Conservation (phyloP, 2,113 vertebrate species). For the Pseudopodoces humilis region DNA sequence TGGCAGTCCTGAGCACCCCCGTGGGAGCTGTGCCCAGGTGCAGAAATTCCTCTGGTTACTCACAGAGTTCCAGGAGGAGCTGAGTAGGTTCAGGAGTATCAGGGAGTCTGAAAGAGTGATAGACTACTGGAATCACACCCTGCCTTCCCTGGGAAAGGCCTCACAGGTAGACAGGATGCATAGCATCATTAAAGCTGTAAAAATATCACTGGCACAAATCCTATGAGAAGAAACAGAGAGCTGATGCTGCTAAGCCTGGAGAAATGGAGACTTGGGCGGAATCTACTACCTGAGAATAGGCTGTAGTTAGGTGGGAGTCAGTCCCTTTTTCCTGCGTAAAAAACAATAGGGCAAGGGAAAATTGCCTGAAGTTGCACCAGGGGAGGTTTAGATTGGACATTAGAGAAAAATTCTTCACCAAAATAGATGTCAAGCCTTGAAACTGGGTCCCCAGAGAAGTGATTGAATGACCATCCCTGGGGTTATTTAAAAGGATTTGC, state of each 20-base stretch:
- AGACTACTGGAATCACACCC: neutral
- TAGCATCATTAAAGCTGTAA: neutral
- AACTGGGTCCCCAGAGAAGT: neutral
- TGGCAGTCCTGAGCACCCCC: rapidly evolving
- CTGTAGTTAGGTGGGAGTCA: neutral
- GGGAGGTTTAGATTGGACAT: neutral
- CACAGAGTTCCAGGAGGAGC: neutral
- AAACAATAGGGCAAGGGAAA: neutral
- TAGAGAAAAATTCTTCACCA: neutral
- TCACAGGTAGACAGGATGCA: neutral
- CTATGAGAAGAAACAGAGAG: neutral
- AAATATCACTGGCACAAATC: neutral
- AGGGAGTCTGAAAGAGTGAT: neutral
- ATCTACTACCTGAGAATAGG: neutral
- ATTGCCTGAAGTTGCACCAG: neutral
- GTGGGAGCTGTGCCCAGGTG: neutral
- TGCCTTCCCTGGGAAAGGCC: neutral
- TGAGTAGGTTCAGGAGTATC: neutral
- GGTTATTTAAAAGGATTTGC: rapidly evolving
- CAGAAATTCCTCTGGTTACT: neutral
- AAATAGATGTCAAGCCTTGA: neutral
- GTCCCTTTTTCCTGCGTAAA: neutral
- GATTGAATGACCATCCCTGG: neutral
- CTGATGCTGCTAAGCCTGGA: neutral
- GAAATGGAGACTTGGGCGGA: neutral